phyloP scores from a whole-genome alignment of 2,113 vertebrate genomes.

The Diglossa brunneiventris region DNA sequence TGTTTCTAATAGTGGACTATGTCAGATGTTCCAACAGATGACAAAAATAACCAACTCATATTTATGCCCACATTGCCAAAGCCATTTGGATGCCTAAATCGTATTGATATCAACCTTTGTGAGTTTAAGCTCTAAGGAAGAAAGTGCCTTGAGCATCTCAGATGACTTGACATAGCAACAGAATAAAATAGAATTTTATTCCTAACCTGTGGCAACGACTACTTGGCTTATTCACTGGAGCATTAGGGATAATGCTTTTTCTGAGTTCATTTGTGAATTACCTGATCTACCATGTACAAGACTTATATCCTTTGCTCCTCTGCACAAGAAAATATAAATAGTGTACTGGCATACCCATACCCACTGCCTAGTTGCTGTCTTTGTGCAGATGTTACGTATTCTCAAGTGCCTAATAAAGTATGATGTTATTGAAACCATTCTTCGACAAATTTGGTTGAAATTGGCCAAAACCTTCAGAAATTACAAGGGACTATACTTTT shows the following conservation, averaged over 20 bases:
- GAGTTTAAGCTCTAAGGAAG: neutral
- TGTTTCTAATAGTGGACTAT: neutral
- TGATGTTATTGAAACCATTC: neutral
- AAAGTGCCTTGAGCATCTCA: neutral
- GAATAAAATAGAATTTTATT: conserved; percentile 4
- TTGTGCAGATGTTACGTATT: neutral
- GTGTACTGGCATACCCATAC: neutral
- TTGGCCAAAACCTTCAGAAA: neutral
- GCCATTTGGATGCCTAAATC: neutral
- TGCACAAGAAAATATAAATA: neutral
- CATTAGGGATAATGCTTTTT: neutral
- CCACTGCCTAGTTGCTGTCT: neutral
- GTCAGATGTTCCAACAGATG: neutral
- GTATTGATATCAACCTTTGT: neutral
- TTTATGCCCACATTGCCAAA: neutral
- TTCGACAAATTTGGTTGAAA: neutral
- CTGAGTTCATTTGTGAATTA: neutral
- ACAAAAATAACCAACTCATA: neutral
- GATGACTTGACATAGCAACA: neutral
- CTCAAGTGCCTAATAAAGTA: neutral
- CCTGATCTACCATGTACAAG: neutral
- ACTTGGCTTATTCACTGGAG: neutral
- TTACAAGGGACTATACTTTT: neutral
- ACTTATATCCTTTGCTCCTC: neutral
- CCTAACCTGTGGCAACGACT: neutral